Evolutionary conservation across 2,113 vertebrate species (phyloP).

Genomic region (Lophura nycthemera): DNA sequence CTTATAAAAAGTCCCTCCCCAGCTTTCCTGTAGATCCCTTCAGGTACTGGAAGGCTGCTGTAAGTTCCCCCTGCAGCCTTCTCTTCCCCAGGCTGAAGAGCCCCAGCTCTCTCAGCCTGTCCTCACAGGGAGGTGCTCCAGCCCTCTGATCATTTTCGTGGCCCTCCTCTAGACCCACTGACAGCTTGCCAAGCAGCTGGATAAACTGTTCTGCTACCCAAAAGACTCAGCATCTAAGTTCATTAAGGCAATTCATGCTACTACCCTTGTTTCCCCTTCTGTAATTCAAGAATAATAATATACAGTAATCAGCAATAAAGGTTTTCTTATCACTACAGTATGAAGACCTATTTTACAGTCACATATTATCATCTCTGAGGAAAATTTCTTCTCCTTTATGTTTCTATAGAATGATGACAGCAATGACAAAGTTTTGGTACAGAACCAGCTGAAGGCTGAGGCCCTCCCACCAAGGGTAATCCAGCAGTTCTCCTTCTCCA

Average conservation of each 20-base stretch:
- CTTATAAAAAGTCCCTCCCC: too few species aligned
- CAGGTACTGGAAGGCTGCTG: too few species aligned
- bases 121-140: too few species aligned
- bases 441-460: background rate
- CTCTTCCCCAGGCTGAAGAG: too few species aligned
- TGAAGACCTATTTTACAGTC: background rate
- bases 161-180: too few species aligned
- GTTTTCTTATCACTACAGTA: background rate
- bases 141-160: too few species aligned
- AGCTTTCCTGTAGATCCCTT: too few species aligned
- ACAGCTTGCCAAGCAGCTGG: background rate
- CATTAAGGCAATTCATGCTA: background rate
- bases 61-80: too few species aligned
- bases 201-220: background rate
- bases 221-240: background rate
- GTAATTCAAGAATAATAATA: background rate
- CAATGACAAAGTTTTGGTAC: background rate
- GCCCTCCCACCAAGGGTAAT: background rate
- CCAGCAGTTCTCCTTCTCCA: background rate
- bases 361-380: background rate
- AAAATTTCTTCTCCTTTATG: background rate
- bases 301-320: background rate
- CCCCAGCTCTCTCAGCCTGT: too few species aligned
- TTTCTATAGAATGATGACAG: background rate
- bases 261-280: background rate